Evolutionary conservation across 1,140 invertebrate species (phyloP).

Genomic region (Trichonephila clavata): DNA sequence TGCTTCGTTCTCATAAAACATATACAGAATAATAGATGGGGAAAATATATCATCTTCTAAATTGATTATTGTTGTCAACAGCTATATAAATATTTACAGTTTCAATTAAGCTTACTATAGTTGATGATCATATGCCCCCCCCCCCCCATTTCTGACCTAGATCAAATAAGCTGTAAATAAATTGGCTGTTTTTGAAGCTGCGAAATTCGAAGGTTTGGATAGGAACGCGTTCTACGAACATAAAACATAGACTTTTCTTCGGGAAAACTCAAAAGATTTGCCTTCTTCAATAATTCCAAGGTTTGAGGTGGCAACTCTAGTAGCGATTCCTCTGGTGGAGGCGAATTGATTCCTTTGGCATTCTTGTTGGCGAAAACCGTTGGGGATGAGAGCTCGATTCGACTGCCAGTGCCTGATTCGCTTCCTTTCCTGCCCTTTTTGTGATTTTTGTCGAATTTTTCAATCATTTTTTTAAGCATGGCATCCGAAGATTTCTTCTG

Average conservation of each 20-base stretch:
- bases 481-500: constrained; percentile 1
- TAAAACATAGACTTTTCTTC: constrained; percentile 24
- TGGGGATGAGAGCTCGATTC: not conserved
- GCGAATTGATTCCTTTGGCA: no score
- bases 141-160: no score
- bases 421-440: not conserved
- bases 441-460: not conserved
- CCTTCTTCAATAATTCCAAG: constrained; percentile 10
- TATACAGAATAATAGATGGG: no score
- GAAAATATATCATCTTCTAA: no score
- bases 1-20: not conserved
- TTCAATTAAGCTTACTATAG: not conserved
- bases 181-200: not conserved
- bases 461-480: not conserved
- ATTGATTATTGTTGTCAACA: no score
- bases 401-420: not conserved
- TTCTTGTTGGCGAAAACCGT: not conserved
- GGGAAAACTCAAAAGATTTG: not conserved
- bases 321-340: not conserved
- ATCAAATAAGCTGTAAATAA: not conserved
- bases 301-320: not conserved
- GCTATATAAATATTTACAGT: no score
- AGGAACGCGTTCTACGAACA: not conserved
- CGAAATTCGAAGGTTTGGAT: not conserved
- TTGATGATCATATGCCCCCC: not conserved